These are phyloP conservation scores for Aplodontia rufa DNA, from an alignment of 2,113 vertebrate species.

Conservation along the genomic window DNA sequence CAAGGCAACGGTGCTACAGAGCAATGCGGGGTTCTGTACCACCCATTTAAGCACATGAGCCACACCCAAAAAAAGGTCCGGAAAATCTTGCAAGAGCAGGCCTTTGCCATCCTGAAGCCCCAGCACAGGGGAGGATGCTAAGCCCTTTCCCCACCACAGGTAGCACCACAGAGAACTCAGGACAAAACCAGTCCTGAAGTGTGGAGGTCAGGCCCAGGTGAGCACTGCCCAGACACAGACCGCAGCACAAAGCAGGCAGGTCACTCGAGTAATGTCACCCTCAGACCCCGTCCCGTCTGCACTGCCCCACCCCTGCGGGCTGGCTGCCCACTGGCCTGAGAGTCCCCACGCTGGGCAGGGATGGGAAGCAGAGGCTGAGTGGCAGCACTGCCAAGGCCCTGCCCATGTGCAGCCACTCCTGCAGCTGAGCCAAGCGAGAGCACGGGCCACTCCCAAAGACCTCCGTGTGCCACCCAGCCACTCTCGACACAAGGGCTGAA, in stretches of 20 bases:
- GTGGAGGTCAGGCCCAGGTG: neutral
- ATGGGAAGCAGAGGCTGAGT: neutral
- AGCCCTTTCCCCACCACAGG: neutral
- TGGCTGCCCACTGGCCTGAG: too few relatives aligned
- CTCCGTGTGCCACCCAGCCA: neutral
- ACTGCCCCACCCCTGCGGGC: too few relatives aligned
- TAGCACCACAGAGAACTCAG: neutral
- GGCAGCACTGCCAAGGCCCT: too few relatives aligned
- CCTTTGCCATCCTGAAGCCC: neutral
- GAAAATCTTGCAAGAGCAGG: neutral
- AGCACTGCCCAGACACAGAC: neutral
- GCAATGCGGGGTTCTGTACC: too few relatives aligned
- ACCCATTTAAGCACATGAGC: neutral
- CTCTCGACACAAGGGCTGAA: neutral
- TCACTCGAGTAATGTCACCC: neutral
- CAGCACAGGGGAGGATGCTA: too few relatives aligned
- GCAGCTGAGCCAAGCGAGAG: too few relatives aligned
- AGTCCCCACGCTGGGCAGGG: neutral
- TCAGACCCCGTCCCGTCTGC: too few relatives aligned
- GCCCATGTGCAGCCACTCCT: neutral
- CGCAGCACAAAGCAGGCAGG: fast-evolving
- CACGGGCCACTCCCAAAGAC: too few relatives aligned
- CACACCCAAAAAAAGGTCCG: neutral
- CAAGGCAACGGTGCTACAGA: too few relatives aligned
- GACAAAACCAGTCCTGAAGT: neutral